Percentiles rank a stretch among this genome's conserved stretches.
Evolutionary conservation across 2,113 vertebrate genomes (phyloP).

Genomic region (Laticauda laticaudata): DNA sequence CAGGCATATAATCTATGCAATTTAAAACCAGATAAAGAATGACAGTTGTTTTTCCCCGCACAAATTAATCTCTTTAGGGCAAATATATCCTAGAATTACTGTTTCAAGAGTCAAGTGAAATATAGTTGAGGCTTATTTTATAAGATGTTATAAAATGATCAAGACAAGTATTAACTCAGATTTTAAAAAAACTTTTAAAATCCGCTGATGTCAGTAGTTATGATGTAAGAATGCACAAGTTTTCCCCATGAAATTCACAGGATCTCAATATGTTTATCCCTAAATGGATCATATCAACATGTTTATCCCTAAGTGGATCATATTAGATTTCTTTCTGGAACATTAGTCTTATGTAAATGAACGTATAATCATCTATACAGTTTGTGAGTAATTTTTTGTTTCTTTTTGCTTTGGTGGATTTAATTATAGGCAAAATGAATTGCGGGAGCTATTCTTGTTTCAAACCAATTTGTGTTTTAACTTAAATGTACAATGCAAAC

Average conservation of each 20-base stretch:
- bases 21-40: constrained; percentile 40
- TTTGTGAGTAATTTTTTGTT: neutral
- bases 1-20: constrained; percentile 51
- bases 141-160: neutral
- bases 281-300: neutral
- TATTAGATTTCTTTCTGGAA: neutral
- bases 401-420: neutral
- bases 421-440: neutral
- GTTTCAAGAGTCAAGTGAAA: constrained; percentile 10
- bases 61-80: constrained; percentile 8
- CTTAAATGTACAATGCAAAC: neutral
- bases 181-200: neutral
- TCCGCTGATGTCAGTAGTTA: neutral
- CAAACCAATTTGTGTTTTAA: neutral
- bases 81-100: constrained; percentile 4
- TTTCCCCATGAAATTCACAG: neutral
- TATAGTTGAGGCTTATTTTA: constrained; percentile 24
- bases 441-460: constrained; percentile 5
- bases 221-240: neutral
- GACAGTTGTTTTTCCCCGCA: constrained; percentile 30
- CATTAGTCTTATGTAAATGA: neutral
- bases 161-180: neutral
- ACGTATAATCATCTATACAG: neutral
- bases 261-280: neutral
- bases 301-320: neutral